Percentiles rank a stretch among this genome's conserved stretches.
Evolutionary conservation across 2,113 vertebrate species (phyloP).

Genomic region (Grus americana): DNA sequence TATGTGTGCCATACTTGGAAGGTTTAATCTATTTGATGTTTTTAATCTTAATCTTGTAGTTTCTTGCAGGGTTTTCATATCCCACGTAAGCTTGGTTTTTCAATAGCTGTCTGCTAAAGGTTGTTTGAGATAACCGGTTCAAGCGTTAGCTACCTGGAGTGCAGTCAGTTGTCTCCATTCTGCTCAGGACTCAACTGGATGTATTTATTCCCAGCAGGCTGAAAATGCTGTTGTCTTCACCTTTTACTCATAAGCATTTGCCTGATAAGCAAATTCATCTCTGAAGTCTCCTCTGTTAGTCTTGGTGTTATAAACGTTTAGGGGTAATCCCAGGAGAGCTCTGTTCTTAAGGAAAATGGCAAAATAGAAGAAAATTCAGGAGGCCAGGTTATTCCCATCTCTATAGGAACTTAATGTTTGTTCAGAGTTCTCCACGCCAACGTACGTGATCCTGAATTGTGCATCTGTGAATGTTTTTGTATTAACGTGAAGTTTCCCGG

Average conservation of each 20-base stretch:
- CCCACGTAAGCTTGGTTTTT: neutral
- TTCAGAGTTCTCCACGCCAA: neutral
- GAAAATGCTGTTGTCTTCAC: neutral
- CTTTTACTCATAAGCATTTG: neutral
- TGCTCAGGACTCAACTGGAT: neutral
- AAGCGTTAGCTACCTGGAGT: neutral
- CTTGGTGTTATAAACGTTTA: neutral
- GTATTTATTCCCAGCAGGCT: neutral
- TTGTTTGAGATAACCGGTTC: neutral
- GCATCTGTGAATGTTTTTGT: neutral
- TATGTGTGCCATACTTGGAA: neutral
- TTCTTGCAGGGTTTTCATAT: neutral
- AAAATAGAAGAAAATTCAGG: neutral
- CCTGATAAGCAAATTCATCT: neutral
- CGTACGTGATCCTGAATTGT: neutral
- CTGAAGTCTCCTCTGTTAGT: neutral
- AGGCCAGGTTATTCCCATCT: neutral
- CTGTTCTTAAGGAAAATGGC: neutral
- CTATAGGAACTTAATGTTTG: neutral
- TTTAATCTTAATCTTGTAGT: neutral
- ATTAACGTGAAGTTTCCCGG: neutral
- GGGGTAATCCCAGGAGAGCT: neutral
- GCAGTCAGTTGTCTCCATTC: neutral
- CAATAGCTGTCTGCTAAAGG: neutral
- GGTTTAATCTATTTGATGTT: neutral